These are phyloP conservation scores for Rhinogobius similis DNA, from an alignment of 2,113 vertebrate genomes.

Conservation along the genomic window DNA sequence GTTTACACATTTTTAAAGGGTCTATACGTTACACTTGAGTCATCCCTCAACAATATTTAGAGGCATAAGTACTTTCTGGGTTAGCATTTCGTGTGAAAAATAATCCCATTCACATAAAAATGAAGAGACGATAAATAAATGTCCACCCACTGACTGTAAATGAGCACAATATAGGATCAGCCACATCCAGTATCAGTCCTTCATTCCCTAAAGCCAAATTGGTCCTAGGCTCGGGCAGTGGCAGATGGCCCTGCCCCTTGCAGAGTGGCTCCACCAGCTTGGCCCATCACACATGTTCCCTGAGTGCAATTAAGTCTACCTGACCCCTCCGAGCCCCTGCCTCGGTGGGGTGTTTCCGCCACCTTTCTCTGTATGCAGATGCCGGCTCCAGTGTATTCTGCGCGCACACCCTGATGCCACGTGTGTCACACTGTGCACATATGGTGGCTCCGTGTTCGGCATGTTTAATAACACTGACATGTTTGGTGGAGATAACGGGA, in stretches of 20 bases:
- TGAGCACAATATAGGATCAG: background rate
- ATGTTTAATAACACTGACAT: constrained; percentile 58
- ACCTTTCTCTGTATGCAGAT: constrained; percentile 64
- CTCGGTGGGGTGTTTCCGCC: constrained; percentile 70
- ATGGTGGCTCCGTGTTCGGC: constrained; percentile 68
- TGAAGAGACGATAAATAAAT: background rate
- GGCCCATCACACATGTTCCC: constrained; percentile 70
- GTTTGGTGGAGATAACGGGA: constrained; percentile 51
- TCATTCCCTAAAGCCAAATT: constrained; percentile 37
- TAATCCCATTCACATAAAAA: background rate
- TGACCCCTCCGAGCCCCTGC: constrained; percentile 69
- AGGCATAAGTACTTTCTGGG: too few relatives aligned
- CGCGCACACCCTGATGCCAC: constrained; percentile 39
- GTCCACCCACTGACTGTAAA: background rate
- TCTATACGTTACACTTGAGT: too few relatives aligned
- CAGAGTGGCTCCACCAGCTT: constrained; percentile 54
- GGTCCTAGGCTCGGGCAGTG: constrained; percentile 47
- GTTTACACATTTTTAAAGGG: too few relatives aligned
- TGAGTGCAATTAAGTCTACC: constrained; percentile 73
- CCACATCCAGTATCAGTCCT: background rate
- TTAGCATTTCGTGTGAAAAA: too few relatives aligned
- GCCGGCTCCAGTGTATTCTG: constrained; percentile 46
- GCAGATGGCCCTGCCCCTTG: constrained; percentile 70
- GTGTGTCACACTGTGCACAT: constrained; percentile 68
- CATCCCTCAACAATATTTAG: too few relatives aligned